These are phyloP conservation scores for Luffia ferchaultella DNA, from an alignment of 2,888 invertebrate species.

Conservation along the genomic window DNA sequence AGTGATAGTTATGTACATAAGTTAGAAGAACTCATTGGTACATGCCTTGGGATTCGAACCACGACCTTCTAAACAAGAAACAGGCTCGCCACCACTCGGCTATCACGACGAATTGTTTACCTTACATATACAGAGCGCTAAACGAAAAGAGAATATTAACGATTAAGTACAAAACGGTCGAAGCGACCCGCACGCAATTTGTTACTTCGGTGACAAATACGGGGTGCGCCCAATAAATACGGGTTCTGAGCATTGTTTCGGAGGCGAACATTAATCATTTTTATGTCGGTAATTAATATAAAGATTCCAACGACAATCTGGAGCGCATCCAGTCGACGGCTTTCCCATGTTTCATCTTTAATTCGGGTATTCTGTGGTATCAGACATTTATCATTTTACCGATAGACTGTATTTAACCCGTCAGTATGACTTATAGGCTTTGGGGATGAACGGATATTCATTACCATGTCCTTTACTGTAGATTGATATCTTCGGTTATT, in stretches of 20 bases:
- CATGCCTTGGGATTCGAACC: too few species aligned
- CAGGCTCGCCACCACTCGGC: too few species aligned
- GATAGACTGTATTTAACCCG: neutral
- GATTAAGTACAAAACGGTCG: neutral
- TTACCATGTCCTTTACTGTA: too few species aligned
- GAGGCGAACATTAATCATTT: constrained; percentile 59
- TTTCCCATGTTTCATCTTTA: constrained; percentile 14
- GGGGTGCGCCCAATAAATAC: constrained; percentile 50
- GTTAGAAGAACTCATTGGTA: too few species aligned
- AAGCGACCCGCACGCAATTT: neutral
- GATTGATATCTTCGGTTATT: too few species aligned
- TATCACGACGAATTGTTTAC: too few species aligned
- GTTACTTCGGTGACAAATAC: constrained; percentile 42
- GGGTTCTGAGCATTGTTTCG: constrained; percentile 50
- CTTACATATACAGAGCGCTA: too few species aligned
- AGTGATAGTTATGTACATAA: too few species aligned
- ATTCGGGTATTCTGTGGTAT: constrained; percentile 1
- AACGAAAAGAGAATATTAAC: neutral
- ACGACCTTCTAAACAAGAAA: too few species aligned
- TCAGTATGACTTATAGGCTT: too few species aligned
- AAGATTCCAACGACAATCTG: constrained; percentile 45
- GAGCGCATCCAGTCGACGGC: constrained; percentile 22
- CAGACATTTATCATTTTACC: neutral
- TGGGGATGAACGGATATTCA: too few species aligned
- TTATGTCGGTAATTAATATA: constrained; percentile 62